Conservation (phyloP, 2,797 vertebrate species). For the Fratercula arctica region DNA sequence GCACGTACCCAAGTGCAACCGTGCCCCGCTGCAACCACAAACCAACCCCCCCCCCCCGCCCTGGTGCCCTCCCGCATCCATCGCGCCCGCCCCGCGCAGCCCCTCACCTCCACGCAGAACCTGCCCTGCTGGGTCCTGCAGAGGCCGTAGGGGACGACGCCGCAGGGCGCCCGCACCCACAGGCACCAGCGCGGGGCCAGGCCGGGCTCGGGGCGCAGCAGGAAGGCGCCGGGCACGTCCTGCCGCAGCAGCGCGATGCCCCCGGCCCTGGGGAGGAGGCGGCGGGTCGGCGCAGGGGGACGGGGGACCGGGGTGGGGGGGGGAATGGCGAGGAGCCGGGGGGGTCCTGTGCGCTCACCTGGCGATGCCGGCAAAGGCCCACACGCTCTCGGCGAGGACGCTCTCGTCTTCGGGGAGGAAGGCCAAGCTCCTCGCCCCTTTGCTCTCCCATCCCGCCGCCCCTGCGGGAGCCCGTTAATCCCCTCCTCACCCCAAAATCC, state of each 20-base stretch:
- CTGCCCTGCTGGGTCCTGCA: conserved; percentile 79
- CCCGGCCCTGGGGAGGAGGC: conserved; percentile 72
- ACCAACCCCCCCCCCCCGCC: too few species aligned
- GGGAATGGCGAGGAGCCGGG: rapidly evolving
- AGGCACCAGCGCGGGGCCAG: conserved; percentile 80
- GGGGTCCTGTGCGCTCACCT: conserved; percentile 64
- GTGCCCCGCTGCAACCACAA: rapidly evolving
- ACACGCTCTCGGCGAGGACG: conserved; percentile 87
- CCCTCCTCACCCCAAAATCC: rapidly evolving
- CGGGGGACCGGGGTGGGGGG: rapidly evolving
- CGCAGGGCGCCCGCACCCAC: conserved; percentile 83
- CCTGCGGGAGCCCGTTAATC: background rate
- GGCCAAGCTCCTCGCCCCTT: conserved; percentile 31
- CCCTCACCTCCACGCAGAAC: conserved; percentile 86
- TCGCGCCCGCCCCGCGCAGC: rapidly evolving
- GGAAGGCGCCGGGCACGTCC: conserved; percentile 88
- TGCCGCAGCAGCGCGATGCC: conserved; percentile 83
- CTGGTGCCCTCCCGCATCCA: rapidly evolving
- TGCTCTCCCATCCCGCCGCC: conserved; percentile 49
- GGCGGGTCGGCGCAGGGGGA: rapidly evolving
- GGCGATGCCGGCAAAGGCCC: conserved; percentile 88
- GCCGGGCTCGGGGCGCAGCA: conserved; percentile 85
- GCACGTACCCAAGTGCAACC: rapidly evolving
- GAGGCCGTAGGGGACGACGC: conserved; percentile 81
- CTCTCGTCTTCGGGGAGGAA: conserved; percentile 87